phyloP scores from a whole-genome alignment of 1,140 invertebrate genomes.

The Batillaria attramentaria region DNA sequence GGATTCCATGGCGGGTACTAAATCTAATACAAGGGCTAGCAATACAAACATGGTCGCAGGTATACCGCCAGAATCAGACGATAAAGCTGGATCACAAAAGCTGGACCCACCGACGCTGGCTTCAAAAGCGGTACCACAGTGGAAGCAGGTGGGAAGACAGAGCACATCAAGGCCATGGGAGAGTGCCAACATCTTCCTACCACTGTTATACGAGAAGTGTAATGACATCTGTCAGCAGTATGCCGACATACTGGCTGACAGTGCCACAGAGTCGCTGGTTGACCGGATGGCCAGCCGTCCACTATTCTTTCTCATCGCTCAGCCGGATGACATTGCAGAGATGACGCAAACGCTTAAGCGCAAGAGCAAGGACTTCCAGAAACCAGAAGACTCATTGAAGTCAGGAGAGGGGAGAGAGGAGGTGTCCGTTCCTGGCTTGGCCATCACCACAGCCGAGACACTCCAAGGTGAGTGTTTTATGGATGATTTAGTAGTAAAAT shows the following conservation, averaged over 20 bases:
- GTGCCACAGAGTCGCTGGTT: slow-evolving; percentile 74
- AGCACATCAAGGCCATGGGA: slow-evolving; percentile 31
- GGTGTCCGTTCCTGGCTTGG: background rate
- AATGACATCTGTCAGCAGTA: slow-evolving; percentile 78
- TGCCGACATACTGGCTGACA: slow-evolving; percentile 77
- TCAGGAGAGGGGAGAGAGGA: background rate
- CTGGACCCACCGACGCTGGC: no score
- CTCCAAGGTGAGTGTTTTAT: background rate
- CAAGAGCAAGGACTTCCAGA: background rate
- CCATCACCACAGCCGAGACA: background rate
- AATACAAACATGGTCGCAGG: no score
- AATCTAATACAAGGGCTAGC: no score
- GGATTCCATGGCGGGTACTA: no score
- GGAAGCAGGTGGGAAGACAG: background rate
- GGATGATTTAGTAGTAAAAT: no score
- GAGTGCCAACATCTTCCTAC: slow-evolving; percentile 34
- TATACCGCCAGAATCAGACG: no score
- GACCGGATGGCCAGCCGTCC: slow-evolving; percentile 77
- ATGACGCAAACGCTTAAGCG: slow-evolving; percentile 49
- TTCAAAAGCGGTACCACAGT: no score
- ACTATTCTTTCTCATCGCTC: slow-evolving; percentile 78
- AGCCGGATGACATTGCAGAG: slow-evolving; percentile 78
- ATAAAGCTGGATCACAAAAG: background rate
- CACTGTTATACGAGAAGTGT: slow-evolving; percentile 70
- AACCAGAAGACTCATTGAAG: background rate